phyloP scores from a whole-genome alignment of 2,797 vertebrate genomes.

The Neoniphon sammara region DNA sequence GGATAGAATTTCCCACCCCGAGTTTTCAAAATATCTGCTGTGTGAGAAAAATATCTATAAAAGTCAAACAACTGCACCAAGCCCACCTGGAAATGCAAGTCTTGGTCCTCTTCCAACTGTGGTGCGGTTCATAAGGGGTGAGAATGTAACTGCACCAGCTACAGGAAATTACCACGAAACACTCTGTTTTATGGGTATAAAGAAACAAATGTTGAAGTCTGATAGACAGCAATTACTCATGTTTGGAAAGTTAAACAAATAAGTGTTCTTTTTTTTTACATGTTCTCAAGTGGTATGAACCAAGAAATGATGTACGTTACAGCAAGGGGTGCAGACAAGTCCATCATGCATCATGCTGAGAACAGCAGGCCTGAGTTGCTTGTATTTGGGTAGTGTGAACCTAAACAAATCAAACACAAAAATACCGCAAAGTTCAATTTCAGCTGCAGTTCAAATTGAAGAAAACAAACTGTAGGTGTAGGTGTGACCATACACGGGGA shows the following conservation, averaged over 20 bases:
- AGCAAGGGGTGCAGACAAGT: conserved; percentile 9
- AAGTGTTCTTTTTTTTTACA: conserved; percentile 11
- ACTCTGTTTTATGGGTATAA: conserved; percentile 42
- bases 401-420: not conserved
- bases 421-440: not conserved
- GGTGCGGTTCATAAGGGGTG: conserved; percentile 31
- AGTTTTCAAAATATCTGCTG: no score
- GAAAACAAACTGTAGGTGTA: not conserved
- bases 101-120: conserved; percentile 51
- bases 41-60: no score
- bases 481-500: not conserved
- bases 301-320: conserved; percentile 18
- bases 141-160: conserved; percentile 53
- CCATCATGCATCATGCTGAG: no score
- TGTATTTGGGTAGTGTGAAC: not conserved
- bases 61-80: not conserved
- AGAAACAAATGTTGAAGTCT: conserved; percentile 44
- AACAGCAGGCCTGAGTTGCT: not conserved
- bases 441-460: not conserved
- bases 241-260: conserved; percentile 9
- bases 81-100: conserved; percentile 43
- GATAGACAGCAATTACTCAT: conserved; percentile 55
- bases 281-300: conserved; percentile 26
- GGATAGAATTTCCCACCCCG: no score
- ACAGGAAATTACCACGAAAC: conserved; percentile 65